Conservation (phyloP, 2,888 invertebrate species). For the Mantis religiosa region DNA sequence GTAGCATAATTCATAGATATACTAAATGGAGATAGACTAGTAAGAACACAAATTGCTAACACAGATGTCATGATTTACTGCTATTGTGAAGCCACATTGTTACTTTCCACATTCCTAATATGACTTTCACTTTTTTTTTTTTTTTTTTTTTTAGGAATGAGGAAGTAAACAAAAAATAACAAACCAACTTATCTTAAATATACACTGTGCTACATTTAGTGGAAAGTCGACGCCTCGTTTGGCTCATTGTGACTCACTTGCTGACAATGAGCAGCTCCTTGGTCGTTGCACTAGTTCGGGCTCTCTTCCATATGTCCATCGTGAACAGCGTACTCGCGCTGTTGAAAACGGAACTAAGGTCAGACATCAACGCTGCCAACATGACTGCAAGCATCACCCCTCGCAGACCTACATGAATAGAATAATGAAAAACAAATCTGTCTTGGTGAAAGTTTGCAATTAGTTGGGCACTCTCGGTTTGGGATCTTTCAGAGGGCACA, state of each 20-base stretch:
- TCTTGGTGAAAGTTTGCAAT: slow-evolving; percentile 1
- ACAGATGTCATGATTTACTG: background rate
- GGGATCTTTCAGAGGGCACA: background rate
- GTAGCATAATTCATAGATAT: no score
- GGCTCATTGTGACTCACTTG: slow-evolving; percentile 7
- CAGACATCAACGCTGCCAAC: slow-evolving; percentile 19
- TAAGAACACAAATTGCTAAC: background rate
- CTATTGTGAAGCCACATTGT: background rate
- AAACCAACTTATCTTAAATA: background rate
- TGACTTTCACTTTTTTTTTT: no score
- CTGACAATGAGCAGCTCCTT: slow-evolving; percentile 15
- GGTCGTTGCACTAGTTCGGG: background rate
- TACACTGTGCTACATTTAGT: background rate
- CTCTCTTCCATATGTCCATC: slow-evolving; percentile 15
- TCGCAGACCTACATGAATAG: slow-evolving; percentile 15
- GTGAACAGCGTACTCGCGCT: slow-evolving; percentile 15
- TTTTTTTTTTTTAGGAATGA: background rate
- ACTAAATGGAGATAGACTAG: background rate
- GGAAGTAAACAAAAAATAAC: background rate
- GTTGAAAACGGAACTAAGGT: slow-evolving; percentile 19
- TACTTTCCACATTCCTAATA: background rate
- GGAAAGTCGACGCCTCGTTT: background rate
- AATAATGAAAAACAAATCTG: slow-evolving; percentile 17
- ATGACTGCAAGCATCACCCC: slow-evolving; percentile 17
- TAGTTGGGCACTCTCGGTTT: background rate